Conservation (phyloP, 2,113 vertebrate species). For the Hippotragus niger region DNA sequence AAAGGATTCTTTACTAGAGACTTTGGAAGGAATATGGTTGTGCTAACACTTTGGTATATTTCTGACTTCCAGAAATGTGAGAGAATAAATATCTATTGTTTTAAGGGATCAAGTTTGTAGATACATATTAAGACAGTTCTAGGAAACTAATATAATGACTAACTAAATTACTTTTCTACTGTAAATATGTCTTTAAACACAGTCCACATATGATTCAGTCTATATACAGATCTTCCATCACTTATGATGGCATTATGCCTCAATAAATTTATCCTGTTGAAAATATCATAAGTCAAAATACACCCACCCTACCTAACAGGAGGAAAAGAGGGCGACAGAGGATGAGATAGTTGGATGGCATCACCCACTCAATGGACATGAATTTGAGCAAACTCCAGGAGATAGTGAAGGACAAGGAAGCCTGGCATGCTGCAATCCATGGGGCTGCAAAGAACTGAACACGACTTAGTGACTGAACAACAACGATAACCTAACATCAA, state of each 20-base stretch:
- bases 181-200: not conserved
- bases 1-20: not conserved
- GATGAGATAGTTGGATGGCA: not conserved
- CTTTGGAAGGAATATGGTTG: not conserved
- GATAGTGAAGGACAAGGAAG: not conserved
- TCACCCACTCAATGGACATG: not conserved
- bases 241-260: not conserved
- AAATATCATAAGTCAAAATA: not conserved
- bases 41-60: not conserved
- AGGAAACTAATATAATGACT: not conserved
- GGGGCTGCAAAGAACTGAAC: not conserved
- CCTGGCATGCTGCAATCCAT: not conserved
- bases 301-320: not conserved
- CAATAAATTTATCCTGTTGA: not conserved
- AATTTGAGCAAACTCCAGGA: not conserved
- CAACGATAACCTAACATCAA: not conserved
- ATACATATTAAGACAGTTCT: not conserved
- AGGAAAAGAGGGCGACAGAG: not conserved
- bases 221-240: not conserved
- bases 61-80: not conserved
- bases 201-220: not conserved
- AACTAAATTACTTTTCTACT: not conserved
- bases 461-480: not conserved
- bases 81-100: not conserved
- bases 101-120: not conserved